Conservation (phyloP, 1,140 invertebrate genomes). For the Diabrotica virgifera region DNA sequence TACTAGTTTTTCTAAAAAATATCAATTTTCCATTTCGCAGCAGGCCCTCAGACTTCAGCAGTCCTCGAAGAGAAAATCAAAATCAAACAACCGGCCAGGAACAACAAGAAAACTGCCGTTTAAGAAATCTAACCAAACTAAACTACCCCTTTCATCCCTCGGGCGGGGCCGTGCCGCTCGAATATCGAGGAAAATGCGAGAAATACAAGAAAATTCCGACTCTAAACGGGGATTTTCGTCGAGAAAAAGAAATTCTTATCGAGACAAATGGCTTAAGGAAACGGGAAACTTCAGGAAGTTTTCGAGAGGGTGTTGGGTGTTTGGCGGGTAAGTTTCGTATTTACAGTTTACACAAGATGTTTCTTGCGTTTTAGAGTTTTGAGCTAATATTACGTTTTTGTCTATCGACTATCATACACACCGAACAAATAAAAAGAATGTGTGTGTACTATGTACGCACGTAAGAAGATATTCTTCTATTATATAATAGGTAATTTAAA, state of each 20-base stretch:
- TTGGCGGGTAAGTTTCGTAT: not conserved
- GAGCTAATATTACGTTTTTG: no score
- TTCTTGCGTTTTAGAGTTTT: not conserved
- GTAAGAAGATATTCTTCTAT: no score
- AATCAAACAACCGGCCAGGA: not conserved
- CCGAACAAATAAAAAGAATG: no score
- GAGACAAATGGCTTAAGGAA: conserved; percentile 9
- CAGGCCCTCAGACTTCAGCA: not conserved
- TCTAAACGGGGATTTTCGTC: conserved; percentile 17
- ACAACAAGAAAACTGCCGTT: conserved; percentile 6
- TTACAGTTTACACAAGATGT: not conserved
- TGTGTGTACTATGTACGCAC: no score
- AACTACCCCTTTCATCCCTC: not conserved
- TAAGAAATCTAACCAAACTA: conserved; percentile 10
- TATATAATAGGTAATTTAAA: no score
- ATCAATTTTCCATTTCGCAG: not conserved
- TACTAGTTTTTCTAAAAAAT: not conserved
- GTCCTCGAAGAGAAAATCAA: not conserved
- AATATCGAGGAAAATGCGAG: conserved; percentile 12
- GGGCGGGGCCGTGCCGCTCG: not conserved
- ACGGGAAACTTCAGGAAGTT: not conserved
- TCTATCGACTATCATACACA: no score
- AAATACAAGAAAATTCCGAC: conserved; percentile 8
- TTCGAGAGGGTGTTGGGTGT: not conserved
- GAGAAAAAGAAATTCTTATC: conserved; percentile 17